phyloP scores from a whole-genome alignment of 2,113 vertebrate species.

The Neogobius melanostomus region DNA sequence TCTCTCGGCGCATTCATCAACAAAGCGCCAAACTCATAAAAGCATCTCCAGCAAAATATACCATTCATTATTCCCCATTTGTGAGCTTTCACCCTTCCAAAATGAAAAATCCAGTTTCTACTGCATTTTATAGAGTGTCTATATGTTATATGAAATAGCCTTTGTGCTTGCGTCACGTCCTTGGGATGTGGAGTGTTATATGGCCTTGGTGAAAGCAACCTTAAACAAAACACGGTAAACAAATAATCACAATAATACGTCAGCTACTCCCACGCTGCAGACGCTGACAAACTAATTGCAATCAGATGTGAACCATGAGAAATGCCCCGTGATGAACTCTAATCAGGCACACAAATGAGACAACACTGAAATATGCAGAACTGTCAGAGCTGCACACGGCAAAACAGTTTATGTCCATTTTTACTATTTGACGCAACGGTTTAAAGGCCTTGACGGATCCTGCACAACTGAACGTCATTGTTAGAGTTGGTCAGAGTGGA shows the following conservation, averaged over 20 bases:
- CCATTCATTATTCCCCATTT: background rate
- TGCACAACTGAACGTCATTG: background rate
- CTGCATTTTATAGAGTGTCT: background rate
- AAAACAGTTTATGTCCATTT: too few relatives aligned
- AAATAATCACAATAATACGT: conserved; percentile 54
- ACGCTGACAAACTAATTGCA: conserved; percentile 49
- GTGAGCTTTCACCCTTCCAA: background rate
- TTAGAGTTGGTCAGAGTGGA: background rate
- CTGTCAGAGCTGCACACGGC: background rate
- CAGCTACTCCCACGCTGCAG: conserved; percentile 40
- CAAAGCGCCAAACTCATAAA: background rate
- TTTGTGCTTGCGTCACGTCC: background rate
- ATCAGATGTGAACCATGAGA: conserved; percentile 27
- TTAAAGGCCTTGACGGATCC: background rate
- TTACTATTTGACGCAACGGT: too few relatives aligned
- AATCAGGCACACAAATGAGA: conserved; percentile 3
- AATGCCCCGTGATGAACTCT: background rate
- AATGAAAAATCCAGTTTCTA: background rate
- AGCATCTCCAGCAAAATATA: background rate
- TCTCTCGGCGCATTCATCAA: background rate
- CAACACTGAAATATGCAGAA: background rate
- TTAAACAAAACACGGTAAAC: conserved; percentile 45
- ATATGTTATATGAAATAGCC: conserved; percentile 6
- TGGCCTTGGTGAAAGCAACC: conserved; percentile 29
- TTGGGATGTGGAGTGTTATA: conserved; percentile 17